phyloP scores from a whole-genome alignment of 1,140 invertebrate genomes.

The Helicorthomorpha holstii region DNA sequence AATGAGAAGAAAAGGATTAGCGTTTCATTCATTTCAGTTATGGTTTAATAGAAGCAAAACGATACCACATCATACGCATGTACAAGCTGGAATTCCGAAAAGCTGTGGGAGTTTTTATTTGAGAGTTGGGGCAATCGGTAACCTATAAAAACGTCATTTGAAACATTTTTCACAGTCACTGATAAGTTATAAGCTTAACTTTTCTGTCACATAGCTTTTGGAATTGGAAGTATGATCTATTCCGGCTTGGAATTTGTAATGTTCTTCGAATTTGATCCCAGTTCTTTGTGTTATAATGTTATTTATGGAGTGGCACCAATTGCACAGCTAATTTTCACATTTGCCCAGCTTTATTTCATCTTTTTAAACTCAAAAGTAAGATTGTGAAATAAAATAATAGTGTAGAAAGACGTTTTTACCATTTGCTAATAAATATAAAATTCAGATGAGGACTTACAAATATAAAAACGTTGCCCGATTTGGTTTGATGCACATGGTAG shows the following conservation, averaged over 20 bases:
- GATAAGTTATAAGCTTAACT: background rate
- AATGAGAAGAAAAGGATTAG: background rate
- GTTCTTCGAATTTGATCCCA: constrained; percentile 71
- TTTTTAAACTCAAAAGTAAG: constrained; percentile 72
- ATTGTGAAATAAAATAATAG: background rate
- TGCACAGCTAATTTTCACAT: constrained; percentile 78
- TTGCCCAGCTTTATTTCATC: constrained; percentile 92
- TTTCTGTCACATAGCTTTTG: constrained; percentile 47
- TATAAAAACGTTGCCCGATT: constrained; percentile 71
- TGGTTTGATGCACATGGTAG: constrained; percentile 90
- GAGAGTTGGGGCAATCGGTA: constrained; percentile 77
- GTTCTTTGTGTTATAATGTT: constrained; percentile 71
- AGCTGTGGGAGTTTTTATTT: constrained; percentile 78
- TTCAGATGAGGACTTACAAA: constrained; percentile 71
- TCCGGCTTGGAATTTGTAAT: constrained; percentile 83
- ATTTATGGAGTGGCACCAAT: constrained; percentile 68
- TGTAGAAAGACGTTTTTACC: background rate
- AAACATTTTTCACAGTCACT: background rate
- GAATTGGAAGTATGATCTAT: constrained; percentile 88
- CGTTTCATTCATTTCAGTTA: background rate
- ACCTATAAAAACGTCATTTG: constrained; percentile 11
- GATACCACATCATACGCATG: constrained; percentile 14
- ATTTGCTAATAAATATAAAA: background rate
- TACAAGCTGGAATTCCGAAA: background rate
- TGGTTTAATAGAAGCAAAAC: constrained; percentile 22